phyloP scores from a whole-genome alignment of 2,888 invertebrate genomes.

The Polydrusus cervinus region DNA sequence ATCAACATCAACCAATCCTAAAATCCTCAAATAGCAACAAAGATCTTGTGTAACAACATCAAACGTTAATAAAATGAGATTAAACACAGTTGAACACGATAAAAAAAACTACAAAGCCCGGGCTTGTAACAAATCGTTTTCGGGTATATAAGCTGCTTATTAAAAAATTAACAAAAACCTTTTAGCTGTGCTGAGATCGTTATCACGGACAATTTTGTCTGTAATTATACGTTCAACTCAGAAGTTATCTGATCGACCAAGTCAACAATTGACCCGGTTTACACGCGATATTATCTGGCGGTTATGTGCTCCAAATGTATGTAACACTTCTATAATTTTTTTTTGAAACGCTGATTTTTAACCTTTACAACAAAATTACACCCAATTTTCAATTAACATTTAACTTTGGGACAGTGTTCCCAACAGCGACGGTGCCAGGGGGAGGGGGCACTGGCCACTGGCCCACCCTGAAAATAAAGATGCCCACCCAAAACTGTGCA shows the following conservation, averaged over 20 bases:
- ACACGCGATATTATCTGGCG: constrained; percentile 40
- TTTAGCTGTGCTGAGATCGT: constrained; percentile 32
- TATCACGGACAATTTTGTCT: constrained; percentile 41
- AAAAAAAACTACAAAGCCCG: constrained; percentile 19
- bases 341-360: neutral
- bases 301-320: constrained; percentile 14
- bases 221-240: constrained; percentile 42
- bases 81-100: constrained; percentile 20
- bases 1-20: neutral
- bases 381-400: too few species aligned
- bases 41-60: constrained; percentile 1
- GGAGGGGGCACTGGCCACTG: too few species aligned
- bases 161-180: constrained; percentile 41
- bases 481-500: too few species aligned
- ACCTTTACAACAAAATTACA: too few species aligned
- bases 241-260: constrained; percentile 44
- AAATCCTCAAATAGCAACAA: constrained; percentile 17
- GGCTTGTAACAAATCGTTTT: constrained; percentile 17
- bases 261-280: constrained; percentile 47
- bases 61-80: constrained; percentile 14
- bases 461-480: too few species aligned
- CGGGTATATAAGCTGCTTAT: constrained; percentile 26
- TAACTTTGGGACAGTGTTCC: too few species aligned
- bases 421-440: too few species aligned
- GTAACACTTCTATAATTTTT: neutral